These are phyloP conservation scores for Psix sp. DNA, from an alignment of 1,140 invertebrate species.

Conservation along the genomic window DNA sequence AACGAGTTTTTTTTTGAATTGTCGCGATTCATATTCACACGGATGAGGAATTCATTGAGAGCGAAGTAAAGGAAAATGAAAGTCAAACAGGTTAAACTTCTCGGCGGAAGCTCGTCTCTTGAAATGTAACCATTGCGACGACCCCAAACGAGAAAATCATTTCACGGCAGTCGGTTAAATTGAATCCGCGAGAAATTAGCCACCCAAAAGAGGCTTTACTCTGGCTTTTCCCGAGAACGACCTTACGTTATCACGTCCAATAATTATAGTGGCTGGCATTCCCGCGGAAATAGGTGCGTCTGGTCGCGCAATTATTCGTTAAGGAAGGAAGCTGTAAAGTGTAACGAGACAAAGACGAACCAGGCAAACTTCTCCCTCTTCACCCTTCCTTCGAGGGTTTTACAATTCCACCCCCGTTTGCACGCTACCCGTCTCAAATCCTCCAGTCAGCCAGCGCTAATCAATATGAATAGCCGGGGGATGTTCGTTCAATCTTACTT, in stretches of 20 bases:
- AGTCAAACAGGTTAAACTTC: slow-evolving; percentile 57
- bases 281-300: slow-evolving; percentile 39
- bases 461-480: slow-evolving; percentile 70
- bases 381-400: too few species aligned
- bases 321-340: slow-evolving; percentile 69
- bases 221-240: slow-evolving; percentile 6
- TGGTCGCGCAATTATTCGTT: slow-evolving; percentile 70
- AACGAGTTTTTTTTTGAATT: slow-evolving; percentile 46
- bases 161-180: slow-evolving; percentile 50
- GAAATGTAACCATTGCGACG: slow-evolving; percentile 34
- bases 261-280: slow-evolving; percentile 64
- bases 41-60: slow-evolving; percentile 21
- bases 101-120: slow-evolving; percentile 25
- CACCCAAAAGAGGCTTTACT: slow-evolving; percentile 28
- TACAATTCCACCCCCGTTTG: neutral
- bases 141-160: slow-evolving; percentile 52
- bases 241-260: slow-evolving; percentile 61
- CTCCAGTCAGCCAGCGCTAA: slow-evolving; percentile 61
- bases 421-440: slow-evolving; percentile 22
- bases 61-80: slow-evolving; percentile 38
- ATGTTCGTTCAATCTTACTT: slow-evolving; percentile 56
- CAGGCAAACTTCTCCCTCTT: slow-evolving; percentile 11
- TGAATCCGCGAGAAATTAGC: slow-evolving; percentile 52
- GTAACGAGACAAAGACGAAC: slow-evolving; percentile 48
- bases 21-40: slow-evolving; percentile 48